Evolutionary conservation across 1,140 invertebrate genomes (phyloP), one percentile per base, ranked within the genome.

Genomic region (Apis laboriosa): DNA sequence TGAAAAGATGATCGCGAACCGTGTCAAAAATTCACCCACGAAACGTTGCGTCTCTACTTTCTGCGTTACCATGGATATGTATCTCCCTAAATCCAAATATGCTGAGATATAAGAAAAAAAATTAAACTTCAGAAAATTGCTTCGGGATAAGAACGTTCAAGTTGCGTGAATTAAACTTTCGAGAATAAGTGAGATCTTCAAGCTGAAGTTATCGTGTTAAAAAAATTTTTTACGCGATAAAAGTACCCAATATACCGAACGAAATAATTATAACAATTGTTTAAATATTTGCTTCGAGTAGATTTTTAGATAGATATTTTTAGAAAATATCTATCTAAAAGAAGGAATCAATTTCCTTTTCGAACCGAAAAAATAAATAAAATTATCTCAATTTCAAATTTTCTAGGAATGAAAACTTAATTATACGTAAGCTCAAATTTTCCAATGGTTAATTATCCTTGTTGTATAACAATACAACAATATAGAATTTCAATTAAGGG

Each of bases 121-220:
- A 80, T 24, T 80, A 51, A 80, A 66, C 72, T 28, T 28, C 17
- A 17, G 61, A 51, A 64, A 80, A 75, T 80, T 64, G 58, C 79
- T 58, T 58, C 17, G 5, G 34, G 61, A 75, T 56, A 13, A 58
- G 75, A 74, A 64, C 24, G 28, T 75, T 15, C 64, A 43, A 12
- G 53, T n/a, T 17, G 43, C 49, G 53, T 11, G 49, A 74, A 73
- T 80, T 74, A 72, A 80, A n/a, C 28, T 66, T 51, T 21, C 12
- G 11, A 21, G 34, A 8, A 28, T 66, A 43, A 64, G 17, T 21
- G n/a, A 55, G 34, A 74, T 28, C 58, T 49, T 53, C 24, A 28
- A 66, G 11, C 66, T 17, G 11, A 51, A 66, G n/a, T 75, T 61
- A 71, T 34, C 1, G 68, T 13, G 13, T 21, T 19, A 55, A 28